phyloP scores from a whole-genome alignment of 2,113 vertebrate genomes.

The Pongo abelii region DNA sequence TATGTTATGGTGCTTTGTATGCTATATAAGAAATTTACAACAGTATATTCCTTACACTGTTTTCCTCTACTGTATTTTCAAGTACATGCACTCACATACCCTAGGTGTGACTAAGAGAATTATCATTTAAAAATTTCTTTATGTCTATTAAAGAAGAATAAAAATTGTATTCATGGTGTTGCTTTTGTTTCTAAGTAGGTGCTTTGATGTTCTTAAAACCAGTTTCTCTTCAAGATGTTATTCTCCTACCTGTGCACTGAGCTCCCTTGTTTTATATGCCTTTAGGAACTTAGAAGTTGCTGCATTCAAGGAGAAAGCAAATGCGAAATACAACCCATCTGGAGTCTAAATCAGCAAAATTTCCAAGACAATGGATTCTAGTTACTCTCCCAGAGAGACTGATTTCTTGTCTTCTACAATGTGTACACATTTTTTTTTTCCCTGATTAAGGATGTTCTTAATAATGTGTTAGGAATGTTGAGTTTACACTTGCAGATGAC shows the following conservation, averaged over 20 bases:
- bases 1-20: background rate
- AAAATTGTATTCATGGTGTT: background rate
- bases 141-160: background rate
- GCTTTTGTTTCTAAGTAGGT: background rate
- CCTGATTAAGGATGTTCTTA: background rate
- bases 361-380: background rate
- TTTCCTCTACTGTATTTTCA: background rate
- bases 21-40: background rate
- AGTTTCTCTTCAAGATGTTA: background rate
- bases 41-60: background rate
- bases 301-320: background rate
- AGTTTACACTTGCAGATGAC: too few relatives aligned
- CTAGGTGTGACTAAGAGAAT: background rate
- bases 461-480: background rate
- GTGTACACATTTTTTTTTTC: background rate
- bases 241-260: background rate
- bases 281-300: slow-evolving; percentile 12
- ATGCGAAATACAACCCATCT: background rate
- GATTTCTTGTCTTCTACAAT: background rate
- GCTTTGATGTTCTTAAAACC: background rate
- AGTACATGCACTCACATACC: accelerated
- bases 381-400: background rate
- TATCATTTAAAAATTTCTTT: background rate
- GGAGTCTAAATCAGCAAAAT: slow-evolving; percentile 1
- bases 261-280: background rate